Base-by-base conservation (phyloP, 1,140 invertebrate genomes). In the Myzus persicae region DNA sequence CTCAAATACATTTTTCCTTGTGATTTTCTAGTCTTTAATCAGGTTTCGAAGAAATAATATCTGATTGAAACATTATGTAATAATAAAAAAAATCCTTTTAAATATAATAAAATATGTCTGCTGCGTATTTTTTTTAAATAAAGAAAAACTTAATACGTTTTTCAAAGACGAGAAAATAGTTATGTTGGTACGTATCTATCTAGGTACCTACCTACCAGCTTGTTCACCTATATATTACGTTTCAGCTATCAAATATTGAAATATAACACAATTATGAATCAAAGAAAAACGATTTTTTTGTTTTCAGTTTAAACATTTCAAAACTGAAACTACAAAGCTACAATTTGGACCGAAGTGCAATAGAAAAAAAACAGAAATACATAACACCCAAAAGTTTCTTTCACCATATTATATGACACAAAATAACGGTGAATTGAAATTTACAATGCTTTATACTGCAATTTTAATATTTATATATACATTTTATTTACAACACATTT, bases 71-170 rank as follows among this genome's bases (percentile, higher is more conserved):
- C 40, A 38, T 82, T 82, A 38, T 82, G 76, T 38, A 24, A 40
- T 82, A 38, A 40, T 40, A 82, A 82, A 82, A 81, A 82, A 82
- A 82, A 36, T 38, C 36, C 20, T 82, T 82, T 82, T 82, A 82
- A 82, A 82, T 38, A 38, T 82, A 82, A 82, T 82, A 82, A 82
- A 85, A 85, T 38, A 42, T 85, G 38, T 82, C 40, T 85, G 1
- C 24, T n/a, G 20, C 11, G 26, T 85, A n/a, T 85, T 85, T 26
- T 40, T 85, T 42, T 85, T 44, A 85, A 31, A 85, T 44, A 44
- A 31, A 85, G 26, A 14, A 44, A 44, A 85, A 85, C 7, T 8
- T 84, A 84, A 85, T 85, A 44, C 40, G 8, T 85, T 85, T 85
- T 85, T 85, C 31, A 85, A 85, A 40, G 84, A 46, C 42, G 42